These are phyloP conservation scores for Bombus soroeensis DNA, from an alignment of 1,140 invertebrate species.

Conservation along the genomic window DNA sequence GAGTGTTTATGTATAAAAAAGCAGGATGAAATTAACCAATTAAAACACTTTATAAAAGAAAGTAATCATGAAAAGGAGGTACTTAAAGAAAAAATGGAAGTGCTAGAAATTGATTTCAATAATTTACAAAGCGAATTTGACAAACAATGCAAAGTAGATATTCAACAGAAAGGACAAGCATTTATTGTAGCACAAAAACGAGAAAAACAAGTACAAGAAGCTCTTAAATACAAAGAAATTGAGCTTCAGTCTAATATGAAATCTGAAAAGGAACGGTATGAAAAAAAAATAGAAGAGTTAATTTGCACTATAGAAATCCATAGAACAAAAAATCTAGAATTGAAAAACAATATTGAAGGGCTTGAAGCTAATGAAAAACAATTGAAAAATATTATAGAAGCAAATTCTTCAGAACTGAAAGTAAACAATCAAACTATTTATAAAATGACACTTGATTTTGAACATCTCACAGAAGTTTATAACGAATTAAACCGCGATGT, in stretches of 20 bases:
- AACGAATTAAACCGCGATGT: conserved; percentile 63
- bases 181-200: conserved; percentile 65
- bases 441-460: conserved; percentile 60
- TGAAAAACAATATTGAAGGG: conserved; percentile 68
- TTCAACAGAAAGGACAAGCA: conserved; percentile 37
- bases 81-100: conserved; percentile 67
- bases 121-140: conserved; percentile 70
- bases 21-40: conserved; percentile 48
- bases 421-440: conserved; percentile 53
- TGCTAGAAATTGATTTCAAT: conserved; percentile 68
- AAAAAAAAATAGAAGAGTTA: conserved; percentile 66
- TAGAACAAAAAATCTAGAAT: conserved; percentile 69
- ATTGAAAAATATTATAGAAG: conserved; percentile 69
- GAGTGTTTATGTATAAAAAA: conserved; percentile 20
- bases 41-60: conserved; percentile 61
- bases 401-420: conserved; percentile 66
- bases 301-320: conserved; percentile 56
- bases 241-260: conserved; percentile 70
- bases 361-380: conserved; percentile 69
- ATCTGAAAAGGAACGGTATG: conserved; percentile 60
- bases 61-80: conserved; percentile 67
- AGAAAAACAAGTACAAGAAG: conserved; percentile 62
- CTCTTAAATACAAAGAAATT: conserved; percentile 61
- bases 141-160: conserved; percentile 52
- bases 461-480: conserved; percentile 59